Base-by-base conservation (phyloP, 2,888 invertebrate species). In the Geophilus truncorum region DNA sequence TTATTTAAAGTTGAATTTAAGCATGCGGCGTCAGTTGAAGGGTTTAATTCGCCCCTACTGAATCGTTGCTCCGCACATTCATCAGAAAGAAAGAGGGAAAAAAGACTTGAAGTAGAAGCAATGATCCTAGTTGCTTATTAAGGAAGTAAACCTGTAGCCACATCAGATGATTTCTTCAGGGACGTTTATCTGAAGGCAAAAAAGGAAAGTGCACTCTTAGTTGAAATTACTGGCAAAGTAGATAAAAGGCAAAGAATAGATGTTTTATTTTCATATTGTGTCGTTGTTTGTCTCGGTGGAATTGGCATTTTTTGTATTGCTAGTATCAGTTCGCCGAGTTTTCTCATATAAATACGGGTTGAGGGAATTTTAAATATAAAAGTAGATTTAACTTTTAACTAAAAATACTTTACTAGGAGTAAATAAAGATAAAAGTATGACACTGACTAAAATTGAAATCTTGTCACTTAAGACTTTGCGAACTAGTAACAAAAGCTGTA, bases 81-180 rank as follows among this genome's bases (percentile, higher is more conserved):
- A 62, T 62, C 25, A 25, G 62, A 23, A 62, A 23, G 5, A 23
- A 25, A 25, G 3, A 28, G 15, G 25, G 25, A 28, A 25, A 28
- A 62, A 62, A 23, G 15, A 2, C 5, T 25, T 21, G 62, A 62
- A 62, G 25, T 12, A 62, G 62, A 23, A 28, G 62, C 62, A 62
- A 25, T 25, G 25, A 25, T 62, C 25, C 62, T 23, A 9, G 25
- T 62, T 62, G 62, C 23, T 62, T 62, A 62, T 62, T 62, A 23
- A 45, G 62, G 62, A 62, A 62, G 62, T 62, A 28, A 62, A 62
- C 62, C 62, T 62, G 9, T 62, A 25, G 62, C 23, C 28, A 62
- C 62, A 62, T 62, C 62, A 62, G 62, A 62, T 62, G 62, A 62
- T 62, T 62, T 62, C 62, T 62, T 62, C 23, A 28, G 62, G 62